Percentiles rank a stretch among this genome's conserved stretches.
These are phyloP conservation scores for Latrodectus hesperus DNA, from an alignment of 2,888 invertebrate genomes.

Conservation along the genomic window DNA sequence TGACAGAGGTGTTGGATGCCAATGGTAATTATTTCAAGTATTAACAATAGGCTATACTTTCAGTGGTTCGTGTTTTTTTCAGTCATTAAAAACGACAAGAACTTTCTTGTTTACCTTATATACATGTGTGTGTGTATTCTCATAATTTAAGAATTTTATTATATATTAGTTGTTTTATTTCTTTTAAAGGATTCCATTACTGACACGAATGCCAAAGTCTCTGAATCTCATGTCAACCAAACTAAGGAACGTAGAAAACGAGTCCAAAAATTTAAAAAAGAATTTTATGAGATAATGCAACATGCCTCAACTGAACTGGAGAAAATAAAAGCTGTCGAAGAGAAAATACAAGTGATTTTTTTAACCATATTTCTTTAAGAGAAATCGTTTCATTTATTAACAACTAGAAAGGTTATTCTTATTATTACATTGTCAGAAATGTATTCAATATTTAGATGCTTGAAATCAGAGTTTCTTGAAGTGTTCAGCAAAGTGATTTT, in stretches of 20 bases:
- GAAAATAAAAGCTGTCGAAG: constrained; percentile 26
- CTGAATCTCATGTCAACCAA: not conserved
- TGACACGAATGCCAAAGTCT: not conserved
- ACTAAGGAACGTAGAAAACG: constrained; percentile 7
- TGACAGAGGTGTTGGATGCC: no score
- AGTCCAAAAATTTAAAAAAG: constrained; percentile 19
- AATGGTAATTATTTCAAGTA: no score
- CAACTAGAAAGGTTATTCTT: no score
- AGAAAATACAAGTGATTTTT: constrained; percentile 20
- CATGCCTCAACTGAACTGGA: constrained; percentile 12
- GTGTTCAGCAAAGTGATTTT: no score
- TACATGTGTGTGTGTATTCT: not conserved
- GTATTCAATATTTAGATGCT: no score
- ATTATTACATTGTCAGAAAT: no score
- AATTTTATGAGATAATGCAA: constrained; percentile 22
- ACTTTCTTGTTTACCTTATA: not conserved
- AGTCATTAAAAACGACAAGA: not conserved
- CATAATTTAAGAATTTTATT: not conserved
- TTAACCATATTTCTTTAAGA: not conserved
- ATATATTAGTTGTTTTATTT: constrained; percentile 1
- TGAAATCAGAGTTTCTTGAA: no score
- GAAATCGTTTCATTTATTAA: not conserved
- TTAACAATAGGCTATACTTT: no score
- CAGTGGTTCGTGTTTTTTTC: not conserved
- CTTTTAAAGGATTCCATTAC: constrained; percentile 6